Percentiles rank a stretch among this genome's conserved stretches.
These are phyloP conservation scores for Ormyrus nitidulus DNA, from an alignment of 2,888 invertebrate genomes.

Conservation along the genomic window DNA sequence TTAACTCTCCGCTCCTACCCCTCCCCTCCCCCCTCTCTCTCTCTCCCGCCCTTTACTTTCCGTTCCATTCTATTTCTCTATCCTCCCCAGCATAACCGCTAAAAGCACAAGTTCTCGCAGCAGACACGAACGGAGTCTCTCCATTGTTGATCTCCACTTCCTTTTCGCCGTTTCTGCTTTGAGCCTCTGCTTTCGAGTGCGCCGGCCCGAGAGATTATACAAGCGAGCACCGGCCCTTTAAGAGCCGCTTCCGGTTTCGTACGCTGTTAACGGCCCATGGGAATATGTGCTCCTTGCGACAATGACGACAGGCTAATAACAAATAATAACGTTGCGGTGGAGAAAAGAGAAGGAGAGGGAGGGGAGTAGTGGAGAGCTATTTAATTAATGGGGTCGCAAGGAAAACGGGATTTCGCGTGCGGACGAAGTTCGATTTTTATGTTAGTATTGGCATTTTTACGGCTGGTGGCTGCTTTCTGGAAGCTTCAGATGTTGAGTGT, in stretches of 20 bases:
- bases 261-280: conserved; percentile 35
- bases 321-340: conserved; percentile 6
- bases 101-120: conserved; percentile 16
- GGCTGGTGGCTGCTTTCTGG: no score
- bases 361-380: no score
- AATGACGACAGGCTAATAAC: conserved; percentile 20
- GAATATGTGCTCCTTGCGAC: conserved; percentile 35
- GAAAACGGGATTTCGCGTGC: no score
- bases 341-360: no score
- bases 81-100: conserved; percentile 9
- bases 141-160: conserved; percentile 34
- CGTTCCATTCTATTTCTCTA: background rate
- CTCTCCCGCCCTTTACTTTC: background rate
- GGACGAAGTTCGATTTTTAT: no score
- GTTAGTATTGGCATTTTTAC: no score
- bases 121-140: conserved; percentile 5
- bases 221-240: conserved; percentile 10
- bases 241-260: conserved; percentile 52
- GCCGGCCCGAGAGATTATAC: conserved; percentile 43
- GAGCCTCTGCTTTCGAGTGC: conserved; percentile 34
- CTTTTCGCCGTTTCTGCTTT: conserved; percentile 7
- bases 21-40: background rate
- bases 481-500: no score
- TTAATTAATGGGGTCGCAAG: no score
- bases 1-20: conserved; percentile 6